These are phyloP conservation scores for Ophion slaviceki DNA, from an alignment of 2,888 invertebrate genomes.

Conservation along the genomic window DNA sequence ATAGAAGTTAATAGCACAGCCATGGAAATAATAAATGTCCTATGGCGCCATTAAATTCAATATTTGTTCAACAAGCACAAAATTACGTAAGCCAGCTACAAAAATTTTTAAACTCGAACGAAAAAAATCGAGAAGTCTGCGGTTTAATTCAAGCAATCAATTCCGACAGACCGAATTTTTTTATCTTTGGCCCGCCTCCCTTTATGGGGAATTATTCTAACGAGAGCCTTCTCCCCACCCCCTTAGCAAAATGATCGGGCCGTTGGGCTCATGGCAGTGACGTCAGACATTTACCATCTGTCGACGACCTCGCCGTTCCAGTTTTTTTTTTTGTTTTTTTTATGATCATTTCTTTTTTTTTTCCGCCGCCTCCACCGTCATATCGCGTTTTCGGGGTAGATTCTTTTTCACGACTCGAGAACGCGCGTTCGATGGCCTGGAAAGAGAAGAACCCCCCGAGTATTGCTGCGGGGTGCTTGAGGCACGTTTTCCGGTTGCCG, in stretches of 20 bases:
- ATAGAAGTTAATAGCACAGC: too few species aligned
- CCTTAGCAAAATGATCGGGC: conserved; percentile 35
- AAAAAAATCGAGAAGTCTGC: neutral
- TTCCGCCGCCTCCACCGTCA: conserved; percentile 14
- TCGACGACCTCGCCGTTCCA: conserved; percentile 33
- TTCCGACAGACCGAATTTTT: conserved; percentile 3
- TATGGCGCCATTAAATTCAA: too few species aligned
- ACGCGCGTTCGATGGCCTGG: conserved; percentile 36
- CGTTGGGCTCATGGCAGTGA: conserved; percentile 44
- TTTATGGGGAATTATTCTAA: conserved; percentile 41
- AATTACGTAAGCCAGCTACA: neutral
- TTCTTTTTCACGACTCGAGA: conserved; percentile 44
- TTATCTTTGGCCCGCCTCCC: neutral
- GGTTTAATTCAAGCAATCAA: conserved; percentile 6
- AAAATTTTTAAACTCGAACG: neutral
- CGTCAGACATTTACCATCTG: conserved; percentile 59
- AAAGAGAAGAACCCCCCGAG: conserved; percentile 11
- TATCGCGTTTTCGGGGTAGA: conserved; percentile 52
- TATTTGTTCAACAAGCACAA: neutral
- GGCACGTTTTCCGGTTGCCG: conserved; percentile 35
- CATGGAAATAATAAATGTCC: too few species aligned
- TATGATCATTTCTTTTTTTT: conserved; percentile 52
- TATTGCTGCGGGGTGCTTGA: conserved; percentile 16
- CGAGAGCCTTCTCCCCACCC: conserved; percentile 9
- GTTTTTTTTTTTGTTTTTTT: conserved; percentile 9